Evolutionary conservation across 1,140 invertebrate species (phyloP), one percentile per base, ranked within the genome.

Genomic region (Nasonia vitripennis): DNA sequence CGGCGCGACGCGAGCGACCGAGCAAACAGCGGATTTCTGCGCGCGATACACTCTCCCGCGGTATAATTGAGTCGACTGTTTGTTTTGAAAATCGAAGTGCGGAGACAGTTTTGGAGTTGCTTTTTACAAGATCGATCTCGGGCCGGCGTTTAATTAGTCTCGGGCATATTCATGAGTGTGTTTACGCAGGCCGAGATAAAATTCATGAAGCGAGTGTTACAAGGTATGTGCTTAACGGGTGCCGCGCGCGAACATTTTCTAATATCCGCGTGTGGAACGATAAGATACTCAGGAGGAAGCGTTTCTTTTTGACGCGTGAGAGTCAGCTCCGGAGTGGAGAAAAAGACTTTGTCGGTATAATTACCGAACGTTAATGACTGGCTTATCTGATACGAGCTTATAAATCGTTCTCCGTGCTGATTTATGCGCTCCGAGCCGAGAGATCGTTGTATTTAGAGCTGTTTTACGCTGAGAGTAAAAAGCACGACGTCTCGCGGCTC

Each of bases 191-290:
- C 55, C 55, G 20, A 67, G 51, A 77, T 83, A 48, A 78, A 77
- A 83, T 83, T 83, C 68, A 83, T 83, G 82, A 68, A 83, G 41
- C 7, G 10, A 9, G n/a, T 83, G 17, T 55, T n/a, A n/a, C 17
- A 62, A 27, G 1, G 17, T 55, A 14, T 62, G 20, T n/a, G 20
- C 6, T 6, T 62, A 62, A 62, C 55, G 55, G 55, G 55, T 62
- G 55, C 17, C 12, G 45, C 70, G 14, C 81, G 34, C 41, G 81
- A 83, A 83, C n/a, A 75, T 62, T 75, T 55, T 55, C 71, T 83
- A 67, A 83, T 83, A 74, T 20, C 34, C 51, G 23, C 37, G 3
- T 0, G 55, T 7, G 23, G 37, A 12, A 11, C 51, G 71, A 75
- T 83, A 75, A 83, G 81, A 75, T 62, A 73, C n/a, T n/a, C 17